These are phyloP conservation scores for Platichthys stellatus DNA, from an alignment of 2,113 vertebrate genomes.

Conservation along the genomic window DNA sequence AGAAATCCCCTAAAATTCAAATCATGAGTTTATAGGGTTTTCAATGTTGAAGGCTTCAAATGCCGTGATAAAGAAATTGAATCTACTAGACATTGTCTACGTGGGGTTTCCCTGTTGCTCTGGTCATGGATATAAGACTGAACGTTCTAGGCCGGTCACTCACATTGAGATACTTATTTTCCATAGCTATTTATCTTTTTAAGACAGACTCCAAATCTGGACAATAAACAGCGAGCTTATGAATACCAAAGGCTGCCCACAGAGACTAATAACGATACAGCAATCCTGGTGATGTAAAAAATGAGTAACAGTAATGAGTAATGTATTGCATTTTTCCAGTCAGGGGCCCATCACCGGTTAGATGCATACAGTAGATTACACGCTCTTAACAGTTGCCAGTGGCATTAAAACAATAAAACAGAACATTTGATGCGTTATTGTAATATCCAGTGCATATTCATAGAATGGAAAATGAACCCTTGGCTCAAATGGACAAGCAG, in stretches of 20 bases:
- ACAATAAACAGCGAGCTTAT: constrained; percentile 43
- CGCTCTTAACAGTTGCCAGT: constrained; percentile 61
- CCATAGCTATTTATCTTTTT: background rate
- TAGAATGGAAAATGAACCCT: constrained; percentile 54
- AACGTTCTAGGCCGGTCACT: no score
- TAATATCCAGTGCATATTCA: constrained; percentile 53
- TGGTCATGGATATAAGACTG: no score
- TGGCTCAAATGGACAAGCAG: constrained; percentile 59
- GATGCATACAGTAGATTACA: constrained; percentile 66
- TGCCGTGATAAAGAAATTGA: no score
- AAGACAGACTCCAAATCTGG: constrained; percentile 27
- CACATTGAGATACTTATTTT: background rate
- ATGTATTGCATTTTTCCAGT: constrained; percentile 64
- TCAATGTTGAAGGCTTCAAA: no score
- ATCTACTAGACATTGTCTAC: no score
- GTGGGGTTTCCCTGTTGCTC: no score
- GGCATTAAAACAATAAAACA: constrained; percentile 63
- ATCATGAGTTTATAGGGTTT: no score
- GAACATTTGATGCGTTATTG: constrained; percentile 56
- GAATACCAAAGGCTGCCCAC: constrained; percentile 42
- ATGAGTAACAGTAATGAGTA: constrained; percentile 70
- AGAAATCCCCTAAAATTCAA: background rate
- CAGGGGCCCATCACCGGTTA: constrained; percentile 33
- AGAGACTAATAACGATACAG: constrained; percentile 51
- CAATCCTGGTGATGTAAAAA: constrained; percentile 51